Conservation (phyloP, 2,113 vertebrate species). For the Otus sunia region DNA sequence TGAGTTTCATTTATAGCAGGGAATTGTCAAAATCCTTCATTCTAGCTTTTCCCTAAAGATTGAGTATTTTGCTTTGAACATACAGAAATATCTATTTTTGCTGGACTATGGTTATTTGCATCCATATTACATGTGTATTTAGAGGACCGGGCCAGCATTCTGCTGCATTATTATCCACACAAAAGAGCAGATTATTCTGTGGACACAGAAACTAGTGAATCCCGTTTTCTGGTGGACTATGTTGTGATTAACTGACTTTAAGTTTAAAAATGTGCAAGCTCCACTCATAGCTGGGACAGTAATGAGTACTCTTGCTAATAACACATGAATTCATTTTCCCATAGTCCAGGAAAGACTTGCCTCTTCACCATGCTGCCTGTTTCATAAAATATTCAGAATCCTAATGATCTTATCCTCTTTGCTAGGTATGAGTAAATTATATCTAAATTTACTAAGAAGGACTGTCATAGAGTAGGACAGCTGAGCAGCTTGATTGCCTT, state of each 20-base stretch:
- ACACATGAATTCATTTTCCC: neutral
- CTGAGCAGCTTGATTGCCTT: neutral
- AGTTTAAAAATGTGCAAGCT: neutral
- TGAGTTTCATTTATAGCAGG: neutral
- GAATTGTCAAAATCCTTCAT: neutral
- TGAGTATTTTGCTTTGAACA: neutral
- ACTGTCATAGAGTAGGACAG: neutral
- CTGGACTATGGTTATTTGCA: neutral
- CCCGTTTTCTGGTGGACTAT: neutral
- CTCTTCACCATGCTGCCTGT: neutral
- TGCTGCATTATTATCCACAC: neutral
- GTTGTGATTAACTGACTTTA: neutral
- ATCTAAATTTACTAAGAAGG: neutral
- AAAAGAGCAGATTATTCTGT: neutral
- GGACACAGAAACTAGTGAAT: neutral
- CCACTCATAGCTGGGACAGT: neutral
- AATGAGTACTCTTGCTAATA: neutral
- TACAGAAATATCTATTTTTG: neutral
- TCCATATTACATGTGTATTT: no score
- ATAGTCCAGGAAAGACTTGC: neutral
- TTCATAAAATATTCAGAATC: neutral
- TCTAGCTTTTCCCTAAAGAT: neutral
- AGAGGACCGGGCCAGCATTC: neutral
- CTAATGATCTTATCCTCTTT: neutral
- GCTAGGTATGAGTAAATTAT: neutral